A percentile compares a stretch with the other conserved stretches of the same genome.
Conservation (phyloP, 2,113 vertebrate genomes). For the Perognathus longimembris region DNA sequence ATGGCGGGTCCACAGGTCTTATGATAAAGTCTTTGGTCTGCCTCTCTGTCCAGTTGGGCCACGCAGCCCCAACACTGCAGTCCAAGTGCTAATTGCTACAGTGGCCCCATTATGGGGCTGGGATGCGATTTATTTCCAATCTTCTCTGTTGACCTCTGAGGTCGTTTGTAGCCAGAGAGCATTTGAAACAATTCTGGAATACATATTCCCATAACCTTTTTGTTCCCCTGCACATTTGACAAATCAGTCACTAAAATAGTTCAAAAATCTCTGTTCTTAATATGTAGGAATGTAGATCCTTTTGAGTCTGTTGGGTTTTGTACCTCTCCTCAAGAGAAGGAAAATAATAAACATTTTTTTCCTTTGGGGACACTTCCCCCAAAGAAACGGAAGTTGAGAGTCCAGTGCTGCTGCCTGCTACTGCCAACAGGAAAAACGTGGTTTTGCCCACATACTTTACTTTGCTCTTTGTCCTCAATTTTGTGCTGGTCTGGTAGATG, state of each 20-base stretch:
- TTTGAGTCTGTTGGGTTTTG: background rate
- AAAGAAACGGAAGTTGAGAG: background rate
- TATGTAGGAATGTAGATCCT: background rate
- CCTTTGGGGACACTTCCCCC: background rate
- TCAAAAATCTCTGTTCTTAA: slow-evolving; percentile 22
- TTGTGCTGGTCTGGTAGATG: background rate
- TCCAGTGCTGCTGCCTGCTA: background rate
- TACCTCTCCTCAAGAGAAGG: background rate
- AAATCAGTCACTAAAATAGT: background rate
- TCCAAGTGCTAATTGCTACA: background rate
- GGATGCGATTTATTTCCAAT: slow-evolving; percentile 5
- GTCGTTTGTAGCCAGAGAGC: background rate
- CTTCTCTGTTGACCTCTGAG: background rate
- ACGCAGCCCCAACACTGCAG: no score
- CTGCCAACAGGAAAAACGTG: background rate
- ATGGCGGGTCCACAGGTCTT: no score
- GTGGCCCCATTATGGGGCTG: background rate
- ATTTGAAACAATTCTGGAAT: background rate
- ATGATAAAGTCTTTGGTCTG: no score
- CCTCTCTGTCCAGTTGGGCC: no score
- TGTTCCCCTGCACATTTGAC: background rate
- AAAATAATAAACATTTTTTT: background rate
- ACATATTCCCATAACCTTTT: background rate
- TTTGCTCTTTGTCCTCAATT: background rate
- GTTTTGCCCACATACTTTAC: background rate